Base-by-base conservation (phyloP, 2,888 invertebrate species). In the Zelleria hepariella region DNA sequence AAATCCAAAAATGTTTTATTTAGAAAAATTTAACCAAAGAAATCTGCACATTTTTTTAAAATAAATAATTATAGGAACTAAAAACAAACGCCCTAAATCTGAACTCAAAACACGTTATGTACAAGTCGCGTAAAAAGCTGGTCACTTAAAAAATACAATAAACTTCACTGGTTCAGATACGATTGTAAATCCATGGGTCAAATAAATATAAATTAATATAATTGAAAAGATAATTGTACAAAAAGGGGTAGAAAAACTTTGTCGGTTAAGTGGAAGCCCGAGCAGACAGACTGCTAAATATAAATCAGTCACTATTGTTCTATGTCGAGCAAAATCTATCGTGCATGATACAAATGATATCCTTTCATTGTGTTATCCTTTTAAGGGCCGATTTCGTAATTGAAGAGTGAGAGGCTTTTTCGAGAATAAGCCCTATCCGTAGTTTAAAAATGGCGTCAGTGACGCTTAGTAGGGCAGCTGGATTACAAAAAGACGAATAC, bases 261-360 rank as follows among this genome's bases (percentile, higher is more conserved):
- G 4, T 25, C 54, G 82, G 77, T 77, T 72, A 84, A 86, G 78
- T 88, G 87, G 87, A 88, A 88, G 87, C 87, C 87, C 87, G 68
- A 78, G 85, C 86, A 86, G 85, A 86, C 82, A 83, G n/a, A 78
- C 84, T 80, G 81, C 80, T 77, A 75, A 78, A 80, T 23, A 84
- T 77, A n/a, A n/a, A 74, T 85, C 86, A 87, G 86, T 86, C 86
- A 76, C 77, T 67, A 79, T 57, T 42, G 2, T 42, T 10, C 32
- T 15, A 42, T 42, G 32, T 42, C 32, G 32, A 42, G 32, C 32
- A 42, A 18, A 25, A 32, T 26, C n/a, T n/a, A n/a, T n/a, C n/a
- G n/a, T n/a, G n/a, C n/a, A n/a, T n/a, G n/a, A n/a, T n/a, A n/a
- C n/a, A n/a, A n/a, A n/a, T n/a, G n/a, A n/a, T n/a, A n/a, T n/a